These are phyloP conservation scores for Amblyraja radiata DNA, from an alignment of 2,797 vertebrate species.

Conservation along the genomic window DNA sequence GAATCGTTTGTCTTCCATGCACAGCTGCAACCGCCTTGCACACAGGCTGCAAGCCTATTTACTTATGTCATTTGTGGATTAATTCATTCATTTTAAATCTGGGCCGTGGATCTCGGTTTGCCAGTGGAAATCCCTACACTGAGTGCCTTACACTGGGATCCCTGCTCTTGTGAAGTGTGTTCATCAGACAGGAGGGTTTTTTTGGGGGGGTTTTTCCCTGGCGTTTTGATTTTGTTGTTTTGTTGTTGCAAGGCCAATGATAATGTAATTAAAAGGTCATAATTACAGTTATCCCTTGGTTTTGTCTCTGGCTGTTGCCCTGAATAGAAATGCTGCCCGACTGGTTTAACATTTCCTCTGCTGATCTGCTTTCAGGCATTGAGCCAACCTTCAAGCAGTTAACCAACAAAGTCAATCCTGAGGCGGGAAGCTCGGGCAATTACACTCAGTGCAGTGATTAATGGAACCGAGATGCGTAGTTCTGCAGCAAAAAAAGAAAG, in stretches of 20 bases:
- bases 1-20: background rate
- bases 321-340: background rate
- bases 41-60: conserved; percentile 12
- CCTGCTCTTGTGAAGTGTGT: background rate
- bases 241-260: background rate
- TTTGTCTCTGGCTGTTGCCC: background rate
- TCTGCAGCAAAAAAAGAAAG: background rate
- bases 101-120: background rate
- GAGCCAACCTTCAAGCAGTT: conserved; percentile 7
- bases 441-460: background rate
- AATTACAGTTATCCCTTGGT: conserved; percentile 15
- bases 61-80: conserved; percentile 14
- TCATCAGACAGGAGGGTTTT: background rate
- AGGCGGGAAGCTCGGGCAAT: background rate
- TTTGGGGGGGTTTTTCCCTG: too few relatives aligned
- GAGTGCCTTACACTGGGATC: background rate
- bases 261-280: conserved; percentile 5
- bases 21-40: background rate
- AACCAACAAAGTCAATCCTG: background rate
- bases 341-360: conserved; percentile 27
- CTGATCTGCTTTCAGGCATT: background rate
- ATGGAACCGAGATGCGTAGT: background rate
- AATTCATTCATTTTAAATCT: conserved; percentile 7
- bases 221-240: background rate
- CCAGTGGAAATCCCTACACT: background rate